Conservation (phyloP, 2,797 vertebrate genomes). For the Schizopygopsis pylzovi region DNA sequence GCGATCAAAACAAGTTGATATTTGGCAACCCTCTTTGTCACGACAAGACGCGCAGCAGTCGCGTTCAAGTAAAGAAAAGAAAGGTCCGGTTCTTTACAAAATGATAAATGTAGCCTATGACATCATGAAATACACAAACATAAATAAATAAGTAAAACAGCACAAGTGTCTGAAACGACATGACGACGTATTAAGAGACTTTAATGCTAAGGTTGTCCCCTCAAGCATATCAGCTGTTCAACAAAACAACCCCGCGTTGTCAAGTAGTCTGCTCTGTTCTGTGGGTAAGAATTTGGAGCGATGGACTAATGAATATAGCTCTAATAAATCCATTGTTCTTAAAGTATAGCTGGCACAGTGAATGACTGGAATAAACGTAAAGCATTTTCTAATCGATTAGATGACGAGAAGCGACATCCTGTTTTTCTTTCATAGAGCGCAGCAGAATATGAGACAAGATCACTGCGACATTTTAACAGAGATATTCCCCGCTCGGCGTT, state of each 20-base stretch:
- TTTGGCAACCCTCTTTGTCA: constrained; percentile 51
- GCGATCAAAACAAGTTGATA: constrained; percentile 12
- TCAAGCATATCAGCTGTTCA: constrained; percentile 34
- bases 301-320: not conserved
- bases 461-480: constrained; percentile 17
- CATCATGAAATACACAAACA: not conserved
- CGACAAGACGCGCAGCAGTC: not conserved
- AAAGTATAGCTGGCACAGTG: not conserved
- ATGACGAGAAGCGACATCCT: constrained; percentile 42
- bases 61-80: not conserved
- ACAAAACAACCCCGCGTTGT: constrained; percentile 1
- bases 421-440: constrained; percentile 23
- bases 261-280: not conserved
- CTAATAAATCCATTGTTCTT: not conserved
- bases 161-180: not conserved
- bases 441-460: not conserved
- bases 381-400: not conserved
- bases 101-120: not conserved
- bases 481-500: no score
- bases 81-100: not conserved
- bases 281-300: not conserved
- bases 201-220: not conserved
- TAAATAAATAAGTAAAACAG: not conserved
- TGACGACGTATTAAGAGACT: not conserved
- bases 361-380: not conserved